phyloP scores from a whole-genome alignment of 2,888 invertebrate species.

The Acleris laterana region DNA sequence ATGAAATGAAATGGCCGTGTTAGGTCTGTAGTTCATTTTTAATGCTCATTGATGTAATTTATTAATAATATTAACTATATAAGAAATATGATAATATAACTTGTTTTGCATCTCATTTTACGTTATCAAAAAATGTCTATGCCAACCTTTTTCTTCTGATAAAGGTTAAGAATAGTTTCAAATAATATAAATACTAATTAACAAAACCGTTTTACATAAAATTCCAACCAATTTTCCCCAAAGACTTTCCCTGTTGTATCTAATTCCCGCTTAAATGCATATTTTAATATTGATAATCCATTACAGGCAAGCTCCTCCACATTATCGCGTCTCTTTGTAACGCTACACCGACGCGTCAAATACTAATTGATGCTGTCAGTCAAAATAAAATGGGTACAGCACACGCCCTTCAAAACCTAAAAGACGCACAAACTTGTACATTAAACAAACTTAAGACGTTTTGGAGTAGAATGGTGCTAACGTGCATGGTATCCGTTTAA shows the following conservation, averaged over 20 bases:
- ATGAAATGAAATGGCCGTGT: too few relatives aligned
- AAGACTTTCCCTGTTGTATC: constrained; percentile 6
- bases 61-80: too few relatives aligned
- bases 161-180: too few relatives aligned
- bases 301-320: constrained; percentile 67
- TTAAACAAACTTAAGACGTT: constrained; percentile 5
- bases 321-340: constrained; percentile 75
- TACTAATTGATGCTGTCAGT: constrained; percentile 83
- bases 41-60: too few relatives aligned
- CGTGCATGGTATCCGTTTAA: constrained; percentile 56
- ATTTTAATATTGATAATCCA: constrained; percentile 76
- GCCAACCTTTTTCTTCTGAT: too few relatives aligned
- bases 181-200: too few relatives aligned
- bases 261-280: constrained; percentile 47
- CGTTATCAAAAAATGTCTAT: too few relatives aligned
- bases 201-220: too few relatives aligned
- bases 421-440: neutral
- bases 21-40: too few relatives aligned
- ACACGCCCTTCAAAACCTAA: constrained; percentile 1
- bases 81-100: too few relatives aligned
- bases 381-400: constrained; percentile 66
- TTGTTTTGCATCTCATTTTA: too few relatives aligned
- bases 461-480: neutral
- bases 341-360: constrained; percentile 73
- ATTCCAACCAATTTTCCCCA: neutral